These are phyloP conservation scores for Platichthys stellatus DNA, from an alignment of 2,113 vertebrate species.

Conservation along the genomic window DNA sequence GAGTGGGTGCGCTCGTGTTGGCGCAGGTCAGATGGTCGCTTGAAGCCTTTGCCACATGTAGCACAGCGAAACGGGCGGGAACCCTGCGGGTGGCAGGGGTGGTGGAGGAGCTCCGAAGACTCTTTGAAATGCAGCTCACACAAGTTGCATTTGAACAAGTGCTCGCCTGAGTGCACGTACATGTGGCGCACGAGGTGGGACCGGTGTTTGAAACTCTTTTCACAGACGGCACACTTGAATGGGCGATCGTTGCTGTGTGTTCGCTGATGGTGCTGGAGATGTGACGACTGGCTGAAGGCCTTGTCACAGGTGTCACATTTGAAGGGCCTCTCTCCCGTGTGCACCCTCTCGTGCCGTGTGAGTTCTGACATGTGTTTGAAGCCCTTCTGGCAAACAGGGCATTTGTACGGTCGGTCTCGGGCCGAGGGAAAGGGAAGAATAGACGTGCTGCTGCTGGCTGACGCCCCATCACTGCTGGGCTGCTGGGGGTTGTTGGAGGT, in stretches of 20 bases:
- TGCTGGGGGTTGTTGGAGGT: slow-evolving; percentile 76
- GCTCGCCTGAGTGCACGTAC: slow-evolving; percentile 95
- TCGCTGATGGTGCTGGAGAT: slow-evolving; percentile 96
- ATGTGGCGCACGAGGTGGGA: slow-evolving; percentile 98
- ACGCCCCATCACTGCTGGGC: slow-evolving; percentile 66
- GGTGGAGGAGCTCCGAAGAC: slow-evolving; percentile 94
- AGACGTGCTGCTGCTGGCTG: slow-evolving; percentile 79
- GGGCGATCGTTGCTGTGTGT: slow-evolving; percentile 96
- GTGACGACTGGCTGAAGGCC: slow-evolving; percentile 97
- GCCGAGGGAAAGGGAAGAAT: slow-evolving; percentile 80
- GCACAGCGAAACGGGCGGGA: slow-evolving; percentile 94
- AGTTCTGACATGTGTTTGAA: slow-evolving; percentile 97
- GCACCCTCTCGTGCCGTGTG: slow-evolving; percentile 93
- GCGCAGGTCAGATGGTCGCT: slow-evolving; percentile 93
- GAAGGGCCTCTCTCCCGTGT: slow-evolving; percentile 97
- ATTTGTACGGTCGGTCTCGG: slow-evolving; percentile 92
- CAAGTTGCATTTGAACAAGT: slow-evolving; percentile 95
- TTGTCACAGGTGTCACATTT: slow-evolving; percentile 97
- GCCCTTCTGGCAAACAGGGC: slow-evolving; percentile 95
- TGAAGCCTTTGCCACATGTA: slow-evolving; percentile 95
- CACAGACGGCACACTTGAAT: slow-evolving; percentile 95
- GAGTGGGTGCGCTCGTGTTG: slow-evolving; percentile 97
- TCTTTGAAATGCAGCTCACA: slow-evolving; percentile 98
- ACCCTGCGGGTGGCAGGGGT: slow-evolving; percentile 94
- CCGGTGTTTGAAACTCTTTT: slow-evolving; percentile 99